These are phyloP conservation scores for Xestobium rufovillosum DNA, from an alignment of 2,888 invertebrate genomes.

Conservation along the genomic window DNA sequence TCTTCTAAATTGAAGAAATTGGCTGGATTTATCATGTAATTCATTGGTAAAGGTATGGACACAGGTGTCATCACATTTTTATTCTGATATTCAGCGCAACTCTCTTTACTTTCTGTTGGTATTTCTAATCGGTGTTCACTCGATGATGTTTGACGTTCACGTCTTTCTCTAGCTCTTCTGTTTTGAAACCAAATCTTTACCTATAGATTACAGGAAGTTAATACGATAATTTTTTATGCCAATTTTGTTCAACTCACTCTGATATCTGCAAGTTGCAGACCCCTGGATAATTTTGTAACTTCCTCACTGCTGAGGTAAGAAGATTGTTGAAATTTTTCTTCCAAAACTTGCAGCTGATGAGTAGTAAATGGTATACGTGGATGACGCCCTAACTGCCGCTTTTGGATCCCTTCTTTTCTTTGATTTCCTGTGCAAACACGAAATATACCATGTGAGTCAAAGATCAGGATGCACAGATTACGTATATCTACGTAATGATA, in stretches of 20 bases:
- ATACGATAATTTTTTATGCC: slow-evolving; percentile 3
- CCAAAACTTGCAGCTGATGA: slow-evolving; percentile 58
- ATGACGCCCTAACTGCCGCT: slow-evolving; percentile 55
- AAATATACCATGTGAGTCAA: too few species aligned
- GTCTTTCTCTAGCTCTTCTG: slow-evolving; percentile 64
- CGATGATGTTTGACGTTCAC: too few species aligned
- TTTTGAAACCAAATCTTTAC: slow-evolving; percentile 76
- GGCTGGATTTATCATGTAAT: too few species aligned
- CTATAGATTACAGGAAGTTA: slow-evolving; percentile 22
- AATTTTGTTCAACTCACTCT: slow-evolving; percentile 47
- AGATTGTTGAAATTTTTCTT: slow-evolving; percentile 58
- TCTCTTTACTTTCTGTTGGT: too few species aligned
- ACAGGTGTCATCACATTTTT: too few species aligned
- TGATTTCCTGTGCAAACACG: slow-evolving; percentile 33
- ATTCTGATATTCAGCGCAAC: too few species aligned
- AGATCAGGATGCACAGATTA: too few species aligned
- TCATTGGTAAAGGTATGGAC: too few species aligned
- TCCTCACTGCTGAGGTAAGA: slow-evolving; percentile 66
- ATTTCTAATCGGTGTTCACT: too few species aligned
- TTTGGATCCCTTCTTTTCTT: slow-evolving; percentile 41
- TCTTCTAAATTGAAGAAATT: too few species aligned
- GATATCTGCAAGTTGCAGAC: slow-evolving; percentile 59
- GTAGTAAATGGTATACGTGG: slow-evolving; percentile 69
- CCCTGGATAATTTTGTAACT: slow-evolving; percentile 54
- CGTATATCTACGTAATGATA: too few species aligned